Percentiles rank a stretch among this genome's conserved stretches.
Conservation (phyloP, 2,113 vertebrate species). For the Papio anubis region DNA sequence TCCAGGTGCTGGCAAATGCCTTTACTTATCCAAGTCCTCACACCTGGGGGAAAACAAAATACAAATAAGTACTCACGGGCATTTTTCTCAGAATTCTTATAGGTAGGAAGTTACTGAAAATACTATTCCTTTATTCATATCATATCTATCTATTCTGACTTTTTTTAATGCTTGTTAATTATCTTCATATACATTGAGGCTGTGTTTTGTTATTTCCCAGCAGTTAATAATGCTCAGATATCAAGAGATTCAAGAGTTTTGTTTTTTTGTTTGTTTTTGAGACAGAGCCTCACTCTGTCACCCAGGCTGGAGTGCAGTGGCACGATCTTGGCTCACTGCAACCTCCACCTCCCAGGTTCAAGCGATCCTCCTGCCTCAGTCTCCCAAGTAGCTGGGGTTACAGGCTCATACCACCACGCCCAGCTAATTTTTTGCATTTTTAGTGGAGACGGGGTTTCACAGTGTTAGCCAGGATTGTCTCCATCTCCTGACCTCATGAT, state of each 20-base stretch:
- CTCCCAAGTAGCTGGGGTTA: too few relatives aligned
- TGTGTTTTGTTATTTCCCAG: constrained; percentile 41
- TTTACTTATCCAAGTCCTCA: not conserved
- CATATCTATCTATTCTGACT: not conserved
- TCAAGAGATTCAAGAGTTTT: not conserved
- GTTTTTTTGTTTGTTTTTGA: too few relatives aligned
- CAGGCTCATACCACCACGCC: too few relatives aligned
- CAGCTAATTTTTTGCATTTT: too few relatives aligned
- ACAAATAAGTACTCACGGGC: not conserved
- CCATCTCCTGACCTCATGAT: too few relatives aligned
- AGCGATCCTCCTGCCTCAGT: too few relatives aligned
- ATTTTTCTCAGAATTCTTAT: not conserved
- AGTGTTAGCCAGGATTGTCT: too few relatives aligned
- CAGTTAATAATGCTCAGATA: constrained; percentile 47
- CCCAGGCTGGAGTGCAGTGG: too few relatives aligned
- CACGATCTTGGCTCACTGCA: too few relatives aligned
- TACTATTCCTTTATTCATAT: not conserved
- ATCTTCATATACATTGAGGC: not conserved
- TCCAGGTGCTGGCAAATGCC: not conserved
- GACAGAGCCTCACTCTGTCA: too few relatives aligned
- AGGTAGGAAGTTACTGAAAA: not conserved
- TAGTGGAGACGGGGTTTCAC: too few relatives aligned
- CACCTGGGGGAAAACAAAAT: not conserved
- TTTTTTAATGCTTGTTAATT: not conserved
- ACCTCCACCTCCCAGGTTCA: too few relatives aligned